Evolutionary conservation across 2,113 vertebrate species (phyloP).

Genomic region (Ceratotherium simum): DNA sequence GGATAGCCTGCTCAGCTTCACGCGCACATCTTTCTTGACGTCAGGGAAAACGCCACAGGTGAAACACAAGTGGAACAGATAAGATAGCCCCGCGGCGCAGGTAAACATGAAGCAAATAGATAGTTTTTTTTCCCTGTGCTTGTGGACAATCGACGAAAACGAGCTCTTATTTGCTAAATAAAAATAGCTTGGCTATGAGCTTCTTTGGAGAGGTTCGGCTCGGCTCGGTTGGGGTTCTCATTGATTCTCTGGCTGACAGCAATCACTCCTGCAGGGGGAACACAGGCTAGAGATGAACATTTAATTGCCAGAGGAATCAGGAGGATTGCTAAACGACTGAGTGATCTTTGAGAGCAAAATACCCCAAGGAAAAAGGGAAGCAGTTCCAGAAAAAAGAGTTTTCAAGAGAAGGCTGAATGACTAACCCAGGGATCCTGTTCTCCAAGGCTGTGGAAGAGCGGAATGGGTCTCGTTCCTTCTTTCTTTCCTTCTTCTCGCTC

Average conservation of each 20-base stretch:
- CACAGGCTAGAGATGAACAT: background rate
- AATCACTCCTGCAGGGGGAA: background rate
- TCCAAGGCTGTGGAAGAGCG: background rate
- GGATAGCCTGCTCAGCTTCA: background rate
- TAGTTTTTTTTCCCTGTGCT: background rate
- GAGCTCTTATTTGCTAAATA: constrained; percentile 37
- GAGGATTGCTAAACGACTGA: background rate
- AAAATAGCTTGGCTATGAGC: background rate
- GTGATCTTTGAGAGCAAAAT: background rate
- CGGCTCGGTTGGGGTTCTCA: background rate
- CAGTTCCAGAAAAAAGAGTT: background rate
- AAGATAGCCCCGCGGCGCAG: accelerated
- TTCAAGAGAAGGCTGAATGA: background rate
- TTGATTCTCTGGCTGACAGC: background rate
- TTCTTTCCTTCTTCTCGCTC: too few species aligned
- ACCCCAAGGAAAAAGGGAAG: background rate
- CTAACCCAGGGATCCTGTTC: too few species aligned
- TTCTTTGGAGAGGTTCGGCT: background rate
- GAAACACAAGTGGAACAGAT: background rate
- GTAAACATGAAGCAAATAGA: background rate
- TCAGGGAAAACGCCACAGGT: background rate
- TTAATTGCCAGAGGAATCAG: background rate
- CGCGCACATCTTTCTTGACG: background rate
- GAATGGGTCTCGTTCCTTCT: too few species aligned
- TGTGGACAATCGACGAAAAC: constrained; percentile 21